Base-by-base conservation (phyloP, 2,888 invertebrate genomes). In the Euspilapteryx auroguttella region DNA sequence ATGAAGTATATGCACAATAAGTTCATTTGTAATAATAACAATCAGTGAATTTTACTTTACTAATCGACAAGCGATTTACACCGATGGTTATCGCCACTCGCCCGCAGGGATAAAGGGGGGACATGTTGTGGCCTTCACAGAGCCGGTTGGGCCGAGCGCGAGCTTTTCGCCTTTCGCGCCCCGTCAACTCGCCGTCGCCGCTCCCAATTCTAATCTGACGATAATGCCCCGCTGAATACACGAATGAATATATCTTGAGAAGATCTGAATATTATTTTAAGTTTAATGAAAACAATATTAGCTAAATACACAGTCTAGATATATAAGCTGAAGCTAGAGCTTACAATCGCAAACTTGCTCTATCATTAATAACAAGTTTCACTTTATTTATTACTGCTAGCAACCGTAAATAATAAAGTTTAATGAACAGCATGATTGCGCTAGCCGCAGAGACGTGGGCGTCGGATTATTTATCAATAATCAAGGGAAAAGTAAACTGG, bases 161-260 rank as follows among this genome's bases (percentile, higher is more conserved):
- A 57, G 53, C 61, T 62, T 62, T 71, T 68, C 65, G 71, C 73
- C 73, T 73, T 71, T 73, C 73, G 68, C 50, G 47, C 61, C 47
- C 49, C 44, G 47, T 55, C 56, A 61, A 33, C 33, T 59, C 53
- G 56, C 55, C n/a, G n/a, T 55, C 49, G 53, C 48, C 63, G 62
- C 55, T 59, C 62, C 62, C 63, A 61, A 56, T 55, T 48, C 44
- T 34, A 41, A 29, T 36, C 29, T 39, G 34, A 45, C 12, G 22
- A 31, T 20, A 17, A 17, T 17, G 17, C 5, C 8, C 17, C 5
- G 8, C 17, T 8, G 17, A 17, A 8, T n/a, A n/a, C n/a, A n/a
- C n/a, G n/a, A n/a, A n/a, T 8, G 8, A 8, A 17, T 6, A 17
- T 17, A 17, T 17, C 17, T 5, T 17, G 17, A 17, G 17, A 17